Base-by-base conservation (phyloP, 1,140 invertebrate species). In the Ceratosolen solmsi region DNA sequence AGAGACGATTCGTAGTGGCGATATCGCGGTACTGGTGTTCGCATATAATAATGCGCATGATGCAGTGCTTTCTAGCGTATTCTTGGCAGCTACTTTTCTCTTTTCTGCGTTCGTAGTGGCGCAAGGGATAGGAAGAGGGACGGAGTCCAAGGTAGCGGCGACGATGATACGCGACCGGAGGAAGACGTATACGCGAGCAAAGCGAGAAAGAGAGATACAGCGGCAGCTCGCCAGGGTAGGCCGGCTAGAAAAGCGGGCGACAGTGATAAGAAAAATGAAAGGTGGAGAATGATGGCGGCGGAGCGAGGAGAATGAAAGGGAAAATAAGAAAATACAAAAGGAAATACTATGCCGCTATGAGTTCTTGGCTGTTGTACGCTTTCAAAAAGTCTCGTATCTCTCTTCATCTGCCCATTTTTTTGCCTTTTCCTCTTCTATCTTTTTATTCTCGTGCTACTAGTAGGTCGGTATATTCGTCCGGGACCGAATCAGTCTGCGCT, bases 41-140 rank as follows among this genome's bases (percentile, higher is more conserved):
- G 71, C 71, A 87, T 87, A 90, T 89, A 90, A 90, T 91, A 90
- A 90, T 86, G 86, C 85, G 60, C 70, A 84, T 90, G 90, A 91
- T 88, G 87, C 83, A 91, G 86, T 86, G 87, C 86, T 86, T 87
- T 83, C 76, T 82, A 87, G 87, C 85, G 86, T 87, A 86, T 88
- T 90, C 89, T 91, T 91, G 90, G 90, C 90, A 90, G 84, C 68
- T 75, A 79, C 80, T 85, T 82, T 65, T 60, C 79, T 85, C 80
- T 79, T 82, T 75, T 75, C 82, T 60, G n/a, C 36, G 68, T 51
- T 8, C 33, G 20, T 1, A 11, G 60, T 30, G 60, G 27, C 27
- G 11, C 17, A 9, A 68, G 63, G 1, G 63, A 9, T 20, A n/a
- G 5, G 27, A 13, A 38, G 63, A 38, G 33, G 5, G 63, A 30